Evolutionary conservation across 2,113 vertebrate genomes (phyloP), one percentile per base, ranked within the genome.

Genomic region (Promerops cafer): DNA sequence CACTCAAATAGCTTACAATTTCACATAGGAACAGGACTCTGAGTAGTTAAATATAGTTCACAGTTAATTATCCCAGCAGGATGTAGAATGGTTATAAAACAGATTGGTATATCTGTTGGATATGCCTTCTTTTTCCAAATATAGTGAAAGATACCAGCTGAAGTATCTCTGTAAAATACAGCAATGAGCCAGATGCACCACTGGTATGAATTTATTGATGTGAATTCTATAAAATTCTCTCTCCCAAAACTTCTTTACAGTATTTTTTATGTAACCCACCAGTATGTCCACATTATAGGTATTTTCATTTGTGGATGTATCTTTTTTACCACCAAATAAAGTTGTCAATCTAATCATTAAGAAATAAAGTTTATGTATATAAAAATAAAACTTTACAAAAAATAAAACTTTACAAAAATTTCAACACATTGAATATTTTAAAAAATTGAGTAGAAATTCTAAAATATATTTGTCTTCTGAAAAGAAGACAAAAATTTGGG

Each of bases 51-150:
- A 93, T 96, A 94, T 92, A 94, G 85, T 83, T 86, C 60, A 45
- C 50, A 87, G 78, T 72, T 91, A 96, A 95, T 96, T 97, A 96
- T 92, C 93, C 50, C 82, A 92, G 92, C 64, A 90, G 82, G 78
- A 88, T 90, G 47, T 90, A 70, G 92, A 96, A 80, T 77, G 33
- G 50, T 90, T 90, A 47, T 83, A 64, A 85, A 91, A 80, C 79
- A 93, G 87, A 91, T 83, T 93, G 92, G 66, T 93, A 88, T 81
- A 93, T 91, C 79, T 88, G 93, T 63, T 91, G 87, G 90, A 70
- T 95, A 80, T 86, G 79, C 44, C 59, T 90, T 76, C 50, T 74
- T 92, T 96, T 91, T 91, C 94, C 90, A 94, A 96, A 95, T 93
- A 94, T 88, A 94, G 75, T 83, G 84, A 83, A 88, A 90, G 66